Conservation (phyloP, 53 echinoderm and acorn worm species). For the Holothuria leucospilota region DNA sequence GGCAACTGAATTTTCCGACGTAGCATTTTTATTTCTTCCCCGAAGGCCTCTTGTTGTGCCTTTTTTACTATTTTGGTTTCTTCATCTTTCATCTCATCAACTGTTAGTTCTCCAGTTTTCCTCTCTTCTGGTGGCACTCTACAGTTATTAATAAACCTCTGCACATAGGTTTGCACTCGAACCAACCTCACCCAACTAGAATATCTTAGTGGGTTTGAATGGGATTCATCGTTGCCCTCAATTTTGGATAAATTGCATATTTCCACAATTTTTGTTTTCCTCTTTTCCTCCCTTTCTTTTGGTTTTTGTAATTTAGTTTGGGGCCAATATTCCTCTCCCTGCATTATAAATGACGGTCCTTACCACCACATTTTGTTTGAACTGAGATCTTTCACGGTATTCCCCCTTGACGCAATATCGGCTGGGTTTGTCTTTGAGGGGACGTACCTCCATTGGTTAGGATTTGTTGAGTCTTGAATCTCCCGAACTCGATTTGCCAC, state of each 20-base stretch:
- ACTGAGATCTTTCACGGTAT: background rate
- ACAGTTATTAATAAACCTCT: constrained; percentile 14
- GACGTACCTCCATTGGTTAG: constrained; percentile 4
- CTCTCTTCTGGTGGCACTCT: background rate
- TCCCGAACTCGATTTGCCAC: constrained; percentile 10
- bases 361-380: background rate
- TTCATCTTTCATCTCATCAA: background rate
- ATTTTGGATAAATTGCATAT: background rate
- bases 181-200: constrained; percentile 25
- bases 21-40: background rate
- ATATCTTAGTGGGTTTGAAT: background rate
- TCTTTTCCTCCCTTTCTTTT: background rate
- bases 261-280: background rate
- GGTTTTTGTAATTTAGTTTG: background rate
- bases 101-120: background rate
- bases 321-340: background rate
- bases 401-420: background rate
- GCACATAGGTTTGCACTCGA: background rate
- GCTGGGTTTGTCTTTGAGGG: background rate
- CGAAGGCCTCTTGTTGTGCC: background rate
- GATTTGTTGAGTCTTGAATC: background rate
- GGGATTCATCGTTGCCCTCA: background rate
- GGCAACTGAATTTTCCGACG: background rate
- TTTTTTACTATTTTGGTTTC: too few species aligned
- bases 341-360: background rate